Conservation (phyloP, 2,888 invertebrate species). For the Lochmaea capreae region DNA sequence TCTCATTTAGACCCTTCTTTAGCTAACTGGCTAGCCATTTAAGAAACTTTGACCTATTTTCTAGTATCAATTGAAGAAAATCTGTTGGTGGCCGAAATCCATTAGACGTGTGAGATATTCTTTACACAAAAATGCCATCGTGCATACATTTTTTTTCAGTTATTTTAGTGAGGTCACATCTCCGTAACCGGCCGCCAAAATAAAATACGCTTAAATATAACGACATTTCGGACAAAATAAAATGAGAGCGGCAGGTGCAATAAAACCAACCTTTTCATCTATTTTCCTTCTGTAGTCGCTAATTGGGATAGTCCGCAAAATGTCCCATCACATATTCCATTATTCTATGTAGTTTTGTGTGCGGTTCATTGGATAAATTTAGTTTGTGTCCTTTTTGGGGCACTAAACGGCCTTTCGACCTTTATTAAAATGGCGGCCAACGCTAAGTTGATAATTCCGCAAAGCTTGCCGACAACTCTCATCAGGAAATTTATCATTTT, state of each 20-base stretch:
- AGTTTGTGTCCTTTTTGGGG: neutral
- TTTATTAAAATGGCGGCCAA: slow-evolving; percentile 16
- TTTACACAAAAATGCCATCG: neutral
- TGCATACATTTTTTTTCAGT: too few relatives aligned
- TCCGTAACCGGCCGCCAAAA: too few relatives aligned
- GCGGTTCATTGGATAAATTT: neutral
- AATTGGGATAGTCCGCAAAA: slow-evolving; percentile 6
- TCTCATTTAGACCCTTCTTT: too few relatives aligned
- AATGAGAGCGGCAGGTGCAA: neutral
- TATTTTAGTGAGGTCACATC: neutral
- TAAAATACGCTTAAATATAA: too few relatives aligned
- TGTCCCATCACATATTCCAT: slow-evolving; percentile 13
- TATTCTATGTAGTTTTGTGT: neutral
- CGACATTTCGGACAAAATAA: neutral
- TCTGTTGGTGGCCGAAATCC: too few relatives aligned
- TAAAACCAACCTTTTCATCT: neutral
- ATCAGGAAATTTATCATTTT: slow-evolving; percentile 38
- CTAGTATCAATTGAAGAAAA: too few relatives aligned
- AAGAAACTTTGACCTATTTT: too few relatives aligned
- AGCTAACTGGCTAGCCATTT: too few relatives aligned
- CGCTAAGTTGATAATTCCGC: slow-evolving; percentile 35
- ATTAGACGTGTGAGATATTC: too few relatives aligned
- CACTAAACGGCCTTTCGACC: slow-evolving; percentile 2
- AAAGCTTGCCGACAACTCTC: slow-evolving; percentile 22
- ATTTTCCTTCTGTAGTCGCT: slow-evolving; percentile 12